Base-by-base conservation (phyloP, 1,140 invertebrate genomes). In the Halesus radiatus region DNA sequence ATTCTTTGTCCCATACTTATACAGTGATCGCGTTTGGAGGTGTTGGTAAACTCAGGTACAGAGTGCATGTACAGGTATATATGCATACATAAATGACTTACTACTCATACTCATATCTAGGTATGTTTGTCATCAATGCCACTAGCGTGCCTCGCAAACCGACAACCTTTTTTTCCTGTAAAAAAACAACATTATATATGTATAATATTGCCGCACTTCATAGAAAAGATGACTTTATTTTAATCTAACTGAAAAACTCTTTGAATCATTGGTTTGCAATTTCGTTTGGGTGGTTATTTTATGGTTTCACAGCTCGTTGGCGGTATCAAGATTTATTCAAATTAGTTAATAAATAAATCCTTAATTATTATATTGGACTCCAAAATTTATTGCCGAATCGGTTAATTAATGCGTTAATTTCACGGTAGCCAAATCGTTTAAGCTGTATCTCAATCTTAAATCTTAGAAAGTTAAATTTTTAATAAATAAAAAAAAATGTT, bases 111-210 rank as follows among this genome's bases (percentile, higher is more conserved):
- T 26, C 23, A 13, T 45, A 32, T 15, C 13, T 68, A 29, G 37
- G 23, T 66, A 68, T 70, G 8, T 70, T 70, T 50, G 66, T 70
- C 66, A 70, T 45, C 66, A 70, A 45, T 70, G 66, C 66, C 66
- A 45, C 66, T 45, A 45, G 32, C n/a, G 3, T 29, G n/a, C 32
- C 37, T n/a, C 66, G 22, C 32, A 13, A 70, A 20, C 37, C 18
- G 16, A 50, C 66, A 45, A 70, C 15, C 32, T 70, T 70, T 70
- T 70, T 70, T 70, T 3, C 1, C 5, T 22, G 5, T 20, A 6
- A 22, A 29, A 64, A 64, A 64, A 13, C 15, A 64, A 64, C 15
- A 4, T 64, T 3, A 3, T 29, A 15, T 29, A 23, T 64, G 26
- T 29, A 29, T 29, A 2, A 16, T 3, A 16, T 3, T 23, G 7